Evolutionary conservation across 1,140 invertebrate genomes (phyloP).

Genomic region (Hypothenemus hampei): DNA sequence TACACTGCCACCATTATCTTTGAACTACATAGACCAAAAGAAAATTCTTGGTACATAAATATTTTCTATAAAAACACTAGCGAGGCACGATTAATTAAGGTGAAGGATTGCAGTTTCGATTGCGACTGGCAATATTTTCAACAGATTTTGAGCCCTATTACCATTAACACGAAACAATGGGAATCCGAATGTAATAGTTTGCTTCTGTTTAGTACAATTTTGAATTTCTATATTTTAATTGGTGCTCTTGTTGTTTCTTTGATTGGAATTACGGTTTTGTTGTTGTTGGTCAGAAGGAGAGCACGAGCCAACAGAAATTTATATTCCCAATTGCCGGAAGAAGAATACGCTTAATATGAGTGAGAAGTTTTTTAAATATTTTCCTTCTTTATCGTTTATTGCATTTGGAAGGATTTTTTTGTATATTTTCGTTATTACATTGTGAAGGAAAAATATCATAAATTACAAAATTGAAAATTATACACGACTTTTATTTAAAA

Average conservation of each 20-base stretch:
- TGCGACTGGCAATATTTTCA: constrained; percentile 57
- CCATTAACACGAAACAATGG: constrained; percentile 32
- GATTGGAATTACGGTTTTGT: constrained; percentile 1
- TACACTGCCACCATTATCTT: constrained; percentile 68
- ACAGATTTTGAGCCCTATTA: constrained; percentile 34
- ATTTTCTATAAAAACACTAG: constrained; percentile 60
- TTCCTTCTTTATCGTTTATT: not conserved
- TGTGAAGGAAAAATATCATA: too few species aligned
- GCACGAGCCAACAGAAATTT: constrained; percentile 5
- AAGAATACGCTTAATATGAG: constrained; percentile 20
- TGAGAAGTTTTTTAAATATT: not conserved
- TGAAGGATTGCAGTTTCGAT: constrained; percentile 55
- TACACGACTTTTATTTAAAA: too few species aligned
- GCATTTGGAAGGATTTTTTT: too few species aligned
- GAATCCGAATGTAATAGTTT: constrained; percentile 34
- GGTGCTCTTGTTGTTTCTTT: constrained; percentile 4
- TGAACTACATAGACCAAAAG: constrained; percentile 55
- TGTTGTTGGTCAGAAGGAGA: constrained; percentile 4
- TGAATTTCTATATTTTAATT: constrained; percentile 19
- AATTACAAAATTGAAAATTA: too few species aligned
- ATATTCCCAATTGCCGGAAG: constrained; percentile 28
- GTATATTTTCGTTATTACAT: too few species aligned
- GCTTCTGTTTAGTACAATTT: constrained; percentile 6
- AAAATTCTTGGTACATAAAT: constrained; percentile 44
- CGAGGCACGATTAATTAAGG: constrained; percentile 49